Evolutionary conservation across 2,888 invertebrate genomes (phyloP), one percentile per base, ranked within the genome.

Genomic region (Phengaris alcon): DNA sequence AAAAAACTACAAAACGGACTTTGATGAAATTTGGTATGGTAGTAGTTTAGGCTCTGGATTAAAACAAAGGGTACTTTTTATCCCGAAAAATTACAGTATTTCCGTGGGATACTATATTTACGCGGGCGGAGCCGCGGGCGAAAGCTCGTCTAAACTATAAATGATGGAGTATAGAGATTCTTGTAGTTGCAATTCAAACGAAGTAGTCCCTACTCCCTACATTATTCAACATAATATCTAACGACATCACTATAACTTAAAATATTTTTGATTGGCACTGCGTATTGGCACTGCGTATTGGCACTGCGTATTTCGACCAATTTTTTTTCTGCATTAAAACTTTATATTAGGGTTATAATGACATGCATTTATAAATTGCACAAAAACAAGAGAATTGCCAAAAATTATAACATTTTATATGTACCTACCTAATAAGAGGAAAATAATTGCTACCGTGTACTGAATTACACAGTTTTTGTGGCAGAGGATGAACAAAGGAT

Each of bases 271-370:
- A 51, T 70, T 70, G 70, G 70, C 48, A 1, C 15, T 10, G n/a
- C 22, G 51, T 70, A 64, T 44, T 64, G n/a, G n/a, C n/a, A n/a
- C n/a, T n/a, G n/a, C n/a, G n/a, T n/a, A 51, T 70, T 70, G 70
- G 70, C 48, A 1, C 15, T 10, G n/a, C 22, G 51, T 70, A 64
- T 44, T 64, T 64, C 7, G 44, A 44, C 13, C 64, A 64, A 64
- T 64, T 64, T 44, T 70, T 51, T 70, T 70, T 70, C 15, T 51
- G 70, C 70, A 22, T 15, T 51, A 70, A 22, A 48, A 48, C 22
- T 48, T 70, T 70, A 59, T 59, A n/a, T 59, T 51, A 15, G 51
- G 69, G 51, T 70, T 22, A 6, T 46, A 48, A 68, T 68, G 12
- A 69, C 69, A n/a, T 48, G 48, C 46, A 69, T n/a, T n/a, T 48